Evolutionary conservation across 1,140 invertebrate species (phyloP).

Genomic region (Neodiprion virginianus): DNA sequence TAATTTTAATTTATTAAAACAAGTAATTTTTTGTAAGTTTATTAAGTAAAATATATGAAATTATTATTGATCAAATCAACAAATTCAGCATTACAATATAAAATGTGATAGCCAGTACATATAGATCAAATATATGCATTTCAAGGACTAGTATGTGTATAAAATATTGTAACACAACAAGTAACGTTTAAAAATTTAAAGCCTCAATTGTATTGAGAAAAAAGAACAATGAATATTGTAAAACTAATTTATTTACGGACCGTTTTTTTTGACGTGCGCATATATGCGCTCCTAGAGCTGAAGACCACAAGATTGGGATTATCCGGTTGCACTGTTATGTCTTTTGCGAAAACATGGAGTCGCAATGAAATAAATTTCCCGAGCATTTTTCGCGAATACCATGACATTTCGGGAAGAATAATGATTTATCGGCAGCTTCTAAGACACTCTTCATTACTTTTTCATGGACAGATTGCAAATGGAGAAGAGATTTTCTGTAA

Average conservation of each 20-base stretch:
- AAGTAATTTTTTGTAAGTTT: too few relatives aligned
- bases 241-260: neutral
- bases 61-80: too few relatives aligned
- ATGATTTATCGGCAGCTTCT: neutral
- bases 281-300: conserved; percentile 12
- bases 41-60: too few relatives aligned
- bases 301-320: conserved; percentile 3
- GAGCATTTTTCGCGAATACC: conserved; percentile 1
- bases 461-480: neutral
- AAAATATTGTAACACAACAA: conserved; percentile 2
- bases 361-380: conserved; percentile 1
- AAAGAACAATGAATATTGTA: too few relatives aligned
- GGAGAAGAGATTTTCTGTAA: neutral
- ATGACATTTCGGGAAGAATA: neutral
- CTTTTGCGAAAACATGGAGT: conserved; percentile 7
- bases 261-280: neutral
- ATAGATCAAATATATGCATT: too few relatives aligned
- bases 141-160: too few relatives aligned
- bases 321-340: neutral
- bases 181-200: conserved; percentile 6
- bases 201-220: neutral
- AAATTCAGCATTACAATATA: too few relatives aligned
- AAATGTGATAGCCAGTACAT: too few relatives aligned
- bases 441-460: neutral
- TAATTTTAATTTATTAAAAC: too few relatives aligned